Evolutionary conservation across 2,113 vertebrate species (phyloP).

Genomic region (Hemicordylus capensis): DNA sequence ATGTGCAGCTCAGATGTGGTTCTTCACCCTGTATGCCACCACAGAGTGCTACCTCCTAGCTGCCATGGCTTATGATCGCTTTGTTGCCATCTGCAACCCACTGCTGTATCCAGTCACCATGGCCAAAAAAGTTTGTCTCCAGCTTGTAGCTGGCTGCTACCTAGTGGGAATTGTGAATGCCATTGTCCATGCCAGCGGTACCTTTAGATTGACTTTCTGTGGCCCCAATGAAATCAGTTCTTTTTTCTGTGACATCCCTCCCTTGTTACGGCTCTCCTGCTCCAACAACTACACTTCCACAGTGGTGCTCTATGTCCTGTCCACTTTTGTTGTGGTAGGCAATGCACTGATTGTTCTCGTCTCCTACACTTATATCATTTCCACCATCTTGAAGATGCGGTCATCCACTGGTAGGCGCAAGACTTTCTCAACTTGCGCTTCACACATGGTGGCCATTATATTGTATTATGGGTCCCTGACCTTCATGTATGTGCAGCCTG

Average conservation of each 20-base stretch:
- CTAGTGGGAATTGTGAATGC: conserved; percentile 41
- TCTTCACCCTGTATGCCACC: conserved; percentile 54
- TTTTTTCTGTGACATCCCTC: conserved; percentile 63
- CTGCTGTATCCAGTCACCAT: conserved; percentile 48
- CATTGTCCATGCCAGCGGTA: conserved; percentile 44
- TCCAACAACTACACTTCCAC: conserved; percentile 32
- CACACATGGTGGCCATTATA: conserved; percentile 39
- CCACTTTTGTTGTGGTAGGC: conserved; percentile 37
- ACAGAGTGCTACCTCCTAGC: conserved; percentile 61
- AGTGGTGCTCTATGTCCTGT: conserved; percentile 25
- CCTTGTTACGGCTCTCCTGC: conserved; percentile 52
- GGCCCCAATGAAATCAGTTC: conserved; percentile 48
- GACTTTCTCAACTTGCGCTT: conserved; percentile 52
- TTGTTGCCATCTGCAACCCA: conserved; percentile 56
- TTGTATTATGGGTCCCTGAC: conserved; percentile 52
- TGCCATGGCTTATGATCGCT: conserved; percentile 59
- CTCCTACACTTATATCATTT: conserved; percentile 37
- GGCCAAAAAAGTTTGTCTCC: conserved; percentile 11
- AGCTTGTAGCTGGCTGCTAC: conserved; percentile 22
- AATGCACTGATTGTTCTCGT: conserved; percentile 45
- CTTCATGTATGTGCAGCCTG: conserved; percentile 45
- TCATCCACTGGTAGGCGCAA: conserved; percentile 44
- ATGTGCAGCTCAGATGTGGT: conserved; percentile 58
- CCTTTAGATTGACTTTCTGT: conserved; percentile 54
- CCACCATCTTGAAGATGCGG: conserved; percentile 20